Evolutionary conservation across 2,113 vertebrate genomes (phyloP).

Genomic region (Romanogobio albipinnatus): DNA sequence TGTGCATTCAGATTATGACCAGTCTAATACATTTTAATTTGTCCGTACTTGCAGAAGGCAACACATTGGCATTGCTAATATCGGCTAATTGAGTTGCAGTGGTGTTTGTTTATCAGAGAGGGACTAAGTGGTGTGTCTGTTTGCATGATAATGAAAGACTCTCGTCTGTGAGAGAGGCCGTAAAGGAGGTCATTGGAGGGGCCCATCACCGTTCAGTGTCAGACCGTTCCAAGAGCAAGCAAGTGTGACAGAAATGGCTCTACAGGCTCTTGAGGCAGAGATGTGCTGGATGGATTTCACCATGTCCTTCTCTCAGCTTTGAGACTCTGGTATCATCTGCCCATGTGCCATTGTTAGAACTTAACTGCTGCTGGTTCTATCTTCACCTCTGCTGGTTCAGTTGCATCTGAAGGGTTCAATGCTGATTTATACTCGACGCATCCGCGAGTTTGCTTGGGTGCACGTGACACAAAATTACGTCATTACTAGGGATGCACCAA

Average conservation of each 20-base stretch:
- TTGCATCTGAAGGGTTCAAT: not conserved
- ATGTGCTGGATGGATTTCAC: conserved; percentile 8
- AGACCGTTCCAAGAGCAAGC: conserved; percentile 29
- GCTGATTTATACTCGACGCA: too few species aligned
- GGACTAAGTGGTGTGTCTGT: conserved; percentile 44
- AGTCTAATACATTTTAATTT: not conserved
- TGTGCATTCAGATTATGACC: not conserved
- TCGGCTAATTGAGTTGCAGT: conserved; percentile 47
- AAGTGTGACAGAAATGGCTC: conserved; percentile 41
- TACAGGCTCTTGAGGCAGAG: not conserved
- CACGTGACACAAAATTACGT: too few species aligned
- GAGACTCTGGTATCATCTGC: conserved; percentile 20
- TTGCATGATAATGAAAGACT: conserved; percentile 55
- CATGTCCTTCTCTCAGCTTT: not conserved
- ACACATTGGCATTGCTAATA: conserved; percentile 19
- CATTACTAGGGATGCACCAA: too few species aligned
- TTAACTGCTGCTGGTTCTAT: not conserved
- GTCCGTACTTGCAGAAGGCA: not conserved
- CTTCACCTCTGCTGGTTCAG: not conserved
- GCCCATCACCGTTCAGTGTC: conserved; percentile 11
- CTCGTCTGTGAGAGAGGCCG: conserved; percentile 45
- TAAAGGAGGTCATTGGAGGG: conserved; percentile 30
- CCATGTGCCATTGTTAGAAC: not conserved
- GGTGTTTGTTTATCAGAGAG: conserved; percentile 45
- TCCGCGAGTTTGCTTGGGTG: too few species aligned